Conservation (phyloP, 2,888 invertebrate genomes). For the Cartodere bifasciata region DNA sequence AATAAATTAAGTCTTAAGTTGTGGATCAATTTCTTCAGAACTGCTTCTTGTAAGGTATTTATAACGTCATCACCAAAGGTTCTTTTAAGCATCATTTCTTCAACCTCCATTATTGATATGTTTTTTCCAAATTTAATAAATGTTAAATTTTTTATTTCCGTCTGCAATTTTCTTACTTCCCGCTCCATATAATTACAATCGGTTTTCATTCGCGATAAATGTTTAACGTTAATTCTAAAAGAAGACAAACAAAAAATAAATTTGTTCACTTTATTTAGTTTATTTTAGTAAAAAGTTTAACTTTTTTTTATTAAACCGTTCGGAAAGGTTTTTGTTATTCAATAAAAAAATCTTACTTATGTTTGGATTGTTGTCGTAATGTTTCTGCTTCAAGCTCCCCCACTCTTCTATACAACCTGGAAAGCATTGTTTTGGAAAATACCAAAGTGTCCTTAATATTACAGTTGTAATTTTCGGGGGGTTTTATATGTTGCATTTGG, state of each 20-base stretch:
- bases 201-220: slow-evolving; percentile 55
- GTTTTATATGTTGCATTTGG: slow-evolving; percentile 50
- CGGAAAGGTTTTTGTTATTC: no score
- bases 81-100: slow-evolving; percentile 40
- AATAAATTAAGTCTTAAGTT: slow-evolving; percentile 39
- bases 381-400: slow-evolving; percentile 54
- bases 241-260: slow-evolving; percentile 12
- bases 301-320: no score
- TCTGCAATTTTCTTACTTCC: slow-evolving; percentile 43
- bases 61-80: slow-evolving; percentile 39
- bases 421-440: slow-evolving; percentile 48
- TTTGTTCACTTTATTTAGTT: slow-evolving; percentile 11
- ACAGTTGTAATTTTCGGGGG: slow-evolving; percentile 26
- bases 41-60: slow-evolving; percentile 42
- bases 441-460: slow-evolving; percentile 43
- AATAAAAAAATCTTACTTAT: slow-evolving; percentile 37
- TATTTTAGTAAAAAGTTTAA: no score
- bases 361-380: slow-evolving; percentile 44
- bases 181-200: slow-evolving; percentile 55
- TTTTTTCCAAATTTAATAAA: slow-evolving; percentile 43
- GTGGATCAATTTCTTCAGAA: slow-evolving; percentile 41
- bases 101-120: slow-evolving; percentile 40
- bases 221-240: slow-evolving; percentile 49
- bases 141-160: slow-evolving; percentile 39
- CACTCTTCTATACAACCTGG: slow-evolving; percentile 46